These are phyloP conservation scores for Drosophila sp. DNA, from an alignment of 1,140 invertebrate species.

Conservation along the genomic window DNA sequence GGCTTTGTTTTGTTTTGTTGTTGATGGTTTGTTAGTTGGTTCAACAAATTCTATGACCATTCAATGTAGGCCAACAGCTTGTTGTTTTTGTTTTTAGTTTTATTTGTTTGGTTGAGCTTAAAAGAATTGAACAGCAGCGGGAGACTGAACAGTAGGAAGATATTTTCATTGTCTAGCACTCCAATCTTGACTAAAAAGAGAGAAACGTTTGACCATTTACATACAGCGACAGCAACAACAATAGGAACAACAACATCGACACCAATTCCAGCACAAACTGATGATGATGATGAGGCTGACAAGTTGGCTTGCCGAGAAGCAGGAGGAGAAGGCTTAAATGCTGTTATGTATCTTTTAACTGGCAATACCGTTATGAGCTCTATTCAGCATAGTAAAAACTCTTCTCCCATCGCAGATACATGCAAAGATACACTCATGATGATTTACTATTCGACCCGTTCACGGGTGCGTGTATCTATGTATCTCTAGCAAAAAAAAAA, in stretches of 20 bases:
- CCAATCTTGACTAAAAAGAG: constrained; percentile 36
- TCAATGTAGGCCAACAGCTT: constrained; percentile 46
- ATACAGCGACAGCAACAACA: constrained; percentile 42
- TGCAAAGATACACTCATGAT: constrained; percentile 29
- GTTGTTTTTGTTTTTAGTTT: neutral
- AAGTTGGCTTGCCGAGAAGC: constrained; percentile 19
- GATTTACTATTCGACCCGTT: constrained; percentile 48
- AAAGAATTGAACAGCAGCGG: constrained; percentile 51
- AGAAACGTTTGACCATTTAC: constrained; percentile 54
- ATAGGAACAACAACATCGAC: constrained; percentile 25
- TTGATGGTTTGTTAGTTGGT: constrained; percentile 15
- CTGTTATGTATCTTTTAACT: constrained; percentile 57
- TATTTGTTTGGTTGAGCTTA: constrained; percentile 13
- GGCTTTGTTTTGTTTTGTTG: constrained; percentile 36
- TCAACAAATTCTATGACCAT: constrained; percentile 45
- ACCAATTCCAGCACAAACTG: constrained; percentile 45
- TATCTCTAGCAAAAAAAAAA: neutral
- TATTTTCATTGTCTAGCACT: constrained; percentile 51
- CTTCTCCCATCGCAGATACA: constrained; percentile 10
- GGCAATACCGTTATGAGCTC: constrained; percentile 45
- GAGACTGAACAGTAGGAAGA: constrained; percentile 49
- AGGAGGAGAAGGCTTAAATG: constrained; percentile 34
- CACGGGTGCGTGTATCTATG: constrained; percentile 28
- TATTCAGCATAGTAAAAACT: constrained; percentile 29
- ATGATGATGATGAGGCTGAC: constrained; percentile 41